Evolutionary conservation across 2,888 invertebrate genomes (phyloP).

Genomic region (Cabera pusaria): DNA sequence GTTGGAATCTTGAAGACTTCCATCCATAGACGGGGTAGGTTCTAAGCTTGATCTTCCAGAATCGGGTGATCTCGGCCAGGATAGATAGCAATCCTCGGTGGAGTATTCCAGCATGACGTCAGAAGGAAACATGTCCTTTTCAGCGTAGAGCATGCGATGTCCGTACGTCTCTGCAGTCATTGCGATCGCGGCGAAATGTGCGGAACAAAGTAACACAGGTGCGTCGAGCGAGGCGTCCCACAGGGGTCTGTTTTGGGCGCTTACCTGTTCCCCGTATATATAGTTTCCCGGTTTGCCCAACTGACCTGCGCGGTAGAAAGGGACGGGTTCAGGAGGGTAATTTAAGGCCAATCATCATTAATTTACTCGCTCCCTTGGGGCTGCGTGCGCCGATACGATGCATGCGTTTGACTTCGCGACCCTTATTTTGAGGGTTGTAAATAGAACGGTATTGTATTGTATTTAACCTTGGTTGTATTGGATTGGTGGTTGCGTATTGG

Average conservation of each 20-base stretch:
- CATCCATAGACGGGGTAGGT: constrained; percentile 80
- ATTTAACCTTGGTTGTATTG: constrained; percentile 30
- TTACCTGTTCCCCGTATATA: constrained; percentile 76
- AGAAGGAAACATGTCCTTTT: constrained; percentile 72
- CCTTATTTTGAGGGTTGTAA: constrained; percentile 41
- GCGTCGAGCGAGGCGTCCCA: constrained; percentile 59
- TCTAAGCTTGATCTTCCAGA: constrained; percentile 78
- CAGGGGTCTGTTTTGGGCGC: constrained; percentile 62
- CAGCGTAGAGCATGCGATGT: constrained; percentile 69
- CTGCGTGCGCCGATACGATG: constrained; percentile 56
- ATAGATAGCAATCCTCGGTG: constrained; percentile 69
- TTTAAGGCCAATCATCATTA: constrained; percentile 83
- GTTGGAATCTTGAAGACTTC: constrained; percentile 72
- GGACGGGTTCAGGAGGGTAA: constrained; percentile 72
- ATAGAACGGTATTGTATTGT: constrained; percentile 37
- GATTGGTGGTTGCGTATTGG: constrained; percentile 11
- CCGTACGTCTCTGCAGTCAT: constrained; percentile 81
- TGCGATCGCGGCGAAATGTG: constrained; percentile 34
- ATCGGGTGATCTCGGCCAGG: constrained; percentile 78
- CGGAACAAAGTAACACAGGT: constrained; percentile 49
- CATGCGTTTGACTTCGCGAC: constrained; percentile 31
- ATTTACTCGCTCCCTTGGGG: constrained; percentile 72
- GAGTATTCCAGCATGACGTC: constrained; percentile 75
- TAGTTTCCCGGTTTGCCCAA: constrained; percentile 69
- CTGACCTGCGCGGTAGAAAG: constrained; percentile 48